Evolutionary conservation across 2,797 vertebrate genomes (phyloP).

Genomic region (Enteromius afrohamiltoni): DNA sequence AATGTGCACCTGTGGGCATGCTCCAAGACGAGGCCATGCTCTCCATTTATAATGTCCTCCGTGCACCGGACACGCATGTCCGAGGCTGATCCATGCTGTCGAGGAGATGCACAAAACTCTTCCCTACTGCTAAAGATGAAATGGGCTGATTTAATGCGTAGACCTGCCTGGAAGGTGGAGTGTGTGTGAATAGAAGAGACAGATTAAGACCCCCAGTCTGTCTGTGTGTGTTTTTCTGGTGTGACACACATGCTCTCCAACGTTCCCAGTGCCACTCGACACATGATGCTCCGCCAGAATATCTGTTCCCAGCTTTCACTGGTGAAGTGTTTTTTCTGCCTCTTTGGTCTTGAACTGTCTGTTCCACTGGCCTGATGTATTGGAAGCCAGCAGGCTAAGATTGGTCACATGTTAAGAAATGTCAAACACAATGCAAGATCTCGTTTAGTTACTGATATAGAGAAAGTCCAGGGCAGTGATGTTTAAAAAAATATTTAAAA

Average conservation of each 20-base stretch:
- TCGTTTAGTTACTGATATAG: slow-evolving; percentile 41
- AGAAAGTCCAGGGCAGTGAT: neutral
- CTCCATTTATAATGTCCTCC: slow-evolving; percentile 63
- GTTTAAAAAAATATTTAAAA: neutral
- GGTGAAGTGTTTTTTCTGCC: slow-evolving; percentile 6
- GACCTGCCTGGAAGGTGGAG: slow-evolving; percentile 67
- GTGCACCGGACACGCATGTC: slow-evolving; percentile 58
- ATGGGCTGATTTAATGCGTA: slow-evolving; percentile 75
- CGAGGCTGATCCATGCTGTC: slow-evolving; percentile 55
- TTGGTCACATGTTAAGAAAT: slow-evolving; percentile 38
- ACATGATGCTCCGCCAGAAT: neutral
- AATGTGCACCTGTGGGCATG: slow-evolving; percentile 66
- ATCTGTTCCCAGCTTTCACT: neutral
- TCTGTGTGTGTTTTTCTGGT: slow-evolving; percentile 52
- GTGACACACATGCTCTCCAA: slow-evolving; percentile 50
- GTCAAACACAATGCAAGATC: slow-evolving; percentile 28
- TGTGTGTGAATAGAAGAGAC: slow-evolving; percentile 63
- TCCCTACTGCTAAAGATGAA: slow-evolving; percentile 72
- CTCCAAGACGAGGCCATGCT: slow-evolving; percentile 52
- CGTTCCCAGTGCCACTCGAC: slow-evolving; percentile 48
- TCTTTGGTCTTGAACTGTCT: neutral
- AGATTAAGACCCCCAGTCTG: slow-evolving; percentile 70
- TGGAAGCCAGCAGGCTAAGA: slow-evolving; percentile 19
- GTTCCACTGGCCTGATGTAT: slow-evolving; percentile 10
- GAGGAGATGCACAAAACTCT: slow-evolving; percentile 59